Evolutionary conservation across 2,797 vertebrate species (phyloP).

Genomic region (Gadopsis bispinosus): DNA sequence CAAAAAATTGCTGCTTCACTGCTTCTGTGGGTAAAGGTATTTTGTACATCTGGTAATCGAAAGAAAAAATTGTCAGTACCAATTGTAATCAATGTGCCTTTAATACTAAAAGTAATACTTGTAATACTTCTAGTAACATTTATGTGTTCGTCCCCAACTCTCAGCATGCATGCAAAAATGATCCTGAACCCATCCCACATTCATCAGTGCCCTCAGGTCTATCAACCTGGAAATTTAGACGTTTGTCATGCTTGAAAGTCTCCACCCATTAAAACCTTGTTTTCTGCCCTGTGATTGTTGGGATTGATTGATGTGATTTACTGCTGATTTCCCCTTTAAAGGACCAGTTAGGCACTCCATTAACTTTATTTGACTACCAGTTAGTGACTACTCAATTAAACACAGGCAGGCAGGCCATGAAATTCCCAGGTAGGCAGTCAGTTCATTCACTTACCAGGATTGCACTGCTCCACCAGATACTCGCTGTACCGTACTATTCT

Average conservation of each 20-base stretch:
- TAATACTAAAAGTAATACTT: neutral
- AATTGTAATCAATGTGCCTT: neutral
- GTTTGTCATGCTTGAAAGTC: slow-evolving; percentile 2
- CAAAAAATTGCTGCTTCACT: neutral
- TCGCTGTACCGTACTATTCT: neutral
- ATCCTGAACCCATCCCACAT: neutral
- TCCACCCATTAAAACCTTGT: slow-evolving; percentile 6
- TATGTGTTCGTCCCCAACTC: neutral
- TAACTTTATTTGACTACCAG: slow-evolving; percentile 33
- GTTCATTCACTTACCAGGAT: neutral
- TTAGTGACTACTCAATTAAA: slow-evolving; percentile 24
- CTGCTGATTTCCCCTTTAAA: slow-evolving; percentile 31
- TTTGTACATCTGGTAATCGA: slow-evolving; percentile 1
- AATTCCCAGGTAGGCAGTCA: slow-evolving; percentile 11
- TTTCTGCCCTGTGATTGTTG: slow-evolving; percentile 26
- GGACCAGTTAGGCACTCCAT: slow-evolving; percentile 34
- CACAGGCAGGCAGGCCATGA: slow-evolving; percentile 9
- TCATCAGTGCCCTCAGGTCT: neutral
- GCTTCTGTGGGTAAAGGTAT: neutral
- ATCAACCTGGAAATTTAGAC: slow-evolving; percentile 6
- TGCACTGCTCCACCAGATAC: neutral
- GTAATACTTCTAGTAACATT: neutral
- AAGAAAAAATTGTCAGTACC: neutral
- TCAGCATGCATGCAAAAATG: neutral
- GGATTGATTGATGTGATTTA: slow-evolving; percentile 29